A percentile compares a stretch with the other conserved stretches of the same genome.
These are phyloP conservation scores for Spea bombifrons DNA, from an alignment of 2,113 vertebrate species.

Conservation along the genomic window DNA sequence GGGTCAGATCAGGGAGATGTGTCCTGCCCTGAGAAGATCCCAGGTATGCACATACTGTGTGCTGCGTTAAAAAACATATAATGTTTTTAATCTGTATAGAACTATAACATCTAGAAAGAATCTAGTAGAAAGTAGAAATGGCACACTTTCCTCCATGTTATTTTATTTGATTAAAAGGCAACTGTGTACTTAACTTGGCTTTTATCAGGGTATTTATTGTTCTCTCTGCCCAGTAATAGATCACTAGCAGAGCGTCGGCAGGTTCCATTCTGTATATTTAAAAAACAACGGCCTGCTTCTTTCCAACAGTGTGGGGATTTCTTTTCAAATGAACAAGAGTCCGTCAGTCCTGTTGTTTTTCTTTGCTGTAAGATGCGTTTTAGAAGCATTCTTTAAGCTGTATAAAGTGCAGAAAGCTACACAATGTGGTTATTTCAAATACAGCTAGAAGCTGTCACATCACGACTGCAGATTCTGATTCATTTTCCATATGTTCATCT, in stretches of 20 bases:
- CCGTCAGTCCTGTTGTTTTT: not conserved
- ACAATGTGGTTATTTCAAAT: too few relatives aligned
- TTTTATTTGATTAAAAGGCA: not conserved
- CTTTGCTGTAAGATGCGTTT: too few relatives aligned
- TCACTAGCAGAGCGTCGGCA: constrained; percentile 12
- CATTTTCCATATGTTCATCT: too few relatives aligned
- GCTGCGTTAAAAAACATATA: too few relatives aligned
- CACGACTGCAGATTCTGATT: too few relatives aligned
- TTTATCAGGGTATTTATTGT: constrained; percentile 2
- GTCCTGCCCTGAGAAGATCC: too few relatives aligned
- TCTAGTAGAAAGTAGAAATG: not conserved
- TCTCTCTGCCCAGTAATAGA: constrained; percentile 2
- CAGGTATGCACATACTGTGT: too few relatives aligned
- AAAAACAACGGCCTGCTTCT: constrained; percentile 31
- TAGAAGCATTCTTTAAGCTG: too few relatives aligned
- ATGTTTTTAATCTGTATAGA: not conserved
- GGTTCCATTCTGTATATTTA: constrained; percentile 46
- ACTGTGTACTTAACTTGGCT: constrained; percentile 16
- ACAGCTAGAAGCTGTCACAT: too few relatives aligned
- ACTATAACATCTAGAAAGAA: not conserved
- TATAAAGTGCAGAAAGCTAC: too few relatives aligned
- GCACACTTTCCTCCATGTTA: not conserved
- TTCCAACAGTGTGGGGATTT: too few relatives aligned
- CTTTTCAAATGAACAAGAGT: constrained; percentile 7
- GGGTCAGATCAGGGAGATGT: too few relatives aligned